These are phyloP conservation scores for Pantelozetes paolii DNA, from an alignment of 2,888 invertebrate genomes.

Conservation along the genomic window DNA sequence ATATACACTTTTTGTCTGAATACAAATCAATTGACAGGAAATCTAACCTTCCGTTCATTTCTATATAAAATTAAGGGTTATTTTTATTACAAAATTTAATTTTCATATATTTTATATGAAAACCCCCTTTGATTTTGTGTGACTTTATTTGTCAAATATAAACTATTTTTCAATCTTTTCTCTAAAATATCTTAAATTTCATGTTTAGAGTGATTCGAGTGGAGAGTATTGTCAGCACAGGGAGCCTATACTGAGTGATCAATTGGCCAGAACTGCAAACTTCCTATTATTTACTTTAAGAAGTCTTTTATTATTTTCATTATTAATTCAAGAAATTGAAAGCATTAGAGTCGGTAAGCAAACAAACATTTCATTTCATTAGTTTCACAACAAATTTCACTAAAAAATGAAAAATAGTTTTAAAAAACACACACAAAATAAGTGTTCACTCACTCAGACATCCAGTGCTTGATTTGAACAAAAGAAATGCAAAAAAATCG, in stretches of 20 bases:
- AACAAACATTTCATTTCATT: conserved; percentile 5
- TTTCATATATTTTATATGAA: no score
- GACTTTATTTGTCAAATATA: background rate
- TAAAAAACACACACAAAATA: background rate
- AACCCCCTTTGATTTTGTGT: no score
- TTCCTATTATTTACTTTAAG: conserved; percentile 7
- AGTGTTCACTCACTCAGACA: background rate
- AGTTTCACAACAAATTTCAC: no score
- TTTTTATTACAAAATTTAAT: no score
- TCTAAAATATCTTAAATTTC: background rate
- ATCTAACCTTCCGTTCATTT: no score
- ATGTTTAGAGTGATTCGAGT: conserved; percentile 10
- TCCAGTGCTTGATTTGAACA: background rate
- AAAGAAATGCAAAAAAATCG: background rate
- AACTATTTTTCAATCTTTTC: background rate
- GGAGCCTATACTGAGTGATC: background rate
- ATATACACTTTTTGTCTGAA: no score
- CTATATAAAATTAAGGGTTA: no score
- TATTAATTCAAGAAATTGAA: conserved; percentile 8
- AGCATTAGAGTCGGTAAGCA: conserved; percentile 34
- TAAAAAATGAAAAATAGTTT: background rate
- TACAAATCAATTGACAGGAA: no score
- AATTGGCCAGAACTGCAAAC: background rate
- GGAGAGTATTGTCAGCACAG: conserved; percentile 18
- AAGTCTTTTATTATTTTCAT: background rate